These are phyloP conservation scores for Kryphioiulus occultus DNA, from an alignment of 2,888 invertebrate species.

Conservation along the genomic window DNA sequence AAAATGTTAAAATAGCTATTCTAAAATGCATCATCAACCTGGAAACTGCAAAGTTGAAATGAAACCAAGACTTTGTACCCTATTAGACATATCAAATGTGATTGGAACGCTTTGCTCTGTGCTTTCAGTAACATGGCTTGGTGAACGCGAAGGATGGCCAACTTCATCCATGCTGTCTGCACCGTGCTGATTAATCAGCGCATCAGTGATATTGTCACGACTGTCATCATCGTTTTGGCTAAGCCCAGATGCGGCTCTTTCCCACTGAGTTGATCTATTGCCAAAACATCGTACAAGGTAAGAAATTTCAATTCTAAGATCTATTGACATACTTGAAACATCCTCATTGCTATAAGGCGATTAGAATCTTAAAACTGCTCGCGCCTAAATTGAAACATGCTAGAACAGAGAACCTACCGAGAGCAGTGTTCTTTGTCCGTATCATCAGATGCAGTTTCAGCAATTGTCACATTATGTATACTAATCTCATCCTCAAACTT, in stretches of 20 bases:
- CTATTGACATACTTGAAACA: background rate
- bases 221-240: slow-evolving; percentile 42
- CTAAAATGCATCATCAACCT: too few species aligned
- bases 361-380: too few species aligned
- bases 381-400: too few species aligned
- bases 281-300: background rate
- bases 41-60: background rate
- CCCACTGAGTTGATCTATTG: background rate
- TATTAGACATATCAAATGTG: slow-evolving; percentile 90
- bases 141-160: slow-evolving; percentile 55
- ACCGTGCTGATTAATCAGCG: slow-evolving; percentile 43
- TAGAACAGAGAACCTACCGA: background rate
- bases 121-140: slow-evolving; percentile 85
- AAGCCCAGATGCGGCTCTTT: background rate
- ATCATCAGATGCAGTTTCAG: slow-evolving; percentile 16
- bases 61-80: slow-evolving; percentile 67
- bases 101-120: slow-evolving; percentile 91
- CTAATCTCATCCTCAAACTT: slow-evolving; percentile 71
- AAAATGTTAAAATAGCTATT: too few species aligned
- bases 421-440: background rate
- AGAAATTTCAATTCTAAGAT: background rate
- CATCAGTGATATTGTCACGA: slow-evolving; percentile 49
- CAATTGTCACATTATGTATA: slow-evolving; percentile 51
- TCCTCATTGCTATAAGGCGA: background rate
- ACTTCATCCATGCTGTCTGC: slow-evolving; percentile 40